Conservation (phyloP, 2,888 invertebrate genomes). For the Escarpia spicata region DNA sequence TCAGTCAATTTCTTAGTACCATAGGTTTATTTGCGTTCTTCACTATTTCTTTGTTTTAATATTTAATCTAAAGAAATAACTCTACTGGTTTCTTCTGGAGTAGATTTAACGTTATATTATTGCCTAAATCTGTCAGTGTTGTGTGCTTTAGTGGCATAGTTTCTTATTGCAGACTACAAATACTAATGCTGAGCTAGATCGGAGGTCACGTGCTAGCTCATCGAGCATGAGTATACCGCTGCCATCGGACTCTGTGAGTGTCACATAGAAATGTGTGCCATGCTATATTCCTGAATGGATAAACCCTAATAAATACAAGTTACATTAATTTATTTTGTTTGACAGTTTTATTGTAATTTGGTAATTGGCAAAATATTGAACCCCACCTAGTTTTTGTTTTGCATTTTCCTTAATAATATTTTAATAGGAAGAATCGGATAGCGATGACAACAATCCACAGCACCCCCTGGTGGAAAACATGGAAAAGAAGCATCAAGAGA, state of each 20-base stretch:
- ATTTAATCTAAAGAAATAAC: neutral
- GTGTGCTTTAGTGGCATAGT: neutral
- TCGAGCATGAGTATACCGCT: neutral
- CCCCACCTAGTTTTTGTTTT: neutral
- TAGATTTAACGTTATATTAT: neutral
- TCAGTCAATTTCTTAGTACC: neutral
- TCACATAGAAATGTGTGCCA: neutral
- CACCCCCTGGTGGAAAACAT: neutral
- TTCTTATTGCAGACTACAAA: neutral
- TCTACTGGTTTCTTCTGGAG: neutral
- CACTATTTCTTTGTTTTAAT: neutral
- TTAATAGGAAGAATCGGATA: neutral
- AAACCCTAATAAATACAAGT: neutral
- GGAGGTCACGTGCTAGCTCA: neutral
- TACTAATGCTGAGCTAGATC: constrained; percentile 1
- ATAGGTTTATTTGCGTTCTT: neutral
- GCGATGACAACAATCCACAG: neutral
- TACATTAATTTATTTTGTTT: neutral
- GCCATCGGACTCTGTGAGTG: neutral
- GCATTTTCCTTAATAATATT: neutral
- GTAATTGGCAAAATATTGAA: neutral
- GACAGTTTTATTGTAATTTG: neutral
- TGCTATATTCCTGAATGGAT: neutral
- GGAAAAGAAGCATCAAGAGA: neutral
- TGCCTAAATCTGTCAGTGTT: neutral